A percentile compares a stretch with the other conserved stretches of the same genome.
These are phyloP conservation scores for Albula glossodonta DNA, from an alignment of 2,113 vertebrate species.

Conservation along the genomic window DNA sequence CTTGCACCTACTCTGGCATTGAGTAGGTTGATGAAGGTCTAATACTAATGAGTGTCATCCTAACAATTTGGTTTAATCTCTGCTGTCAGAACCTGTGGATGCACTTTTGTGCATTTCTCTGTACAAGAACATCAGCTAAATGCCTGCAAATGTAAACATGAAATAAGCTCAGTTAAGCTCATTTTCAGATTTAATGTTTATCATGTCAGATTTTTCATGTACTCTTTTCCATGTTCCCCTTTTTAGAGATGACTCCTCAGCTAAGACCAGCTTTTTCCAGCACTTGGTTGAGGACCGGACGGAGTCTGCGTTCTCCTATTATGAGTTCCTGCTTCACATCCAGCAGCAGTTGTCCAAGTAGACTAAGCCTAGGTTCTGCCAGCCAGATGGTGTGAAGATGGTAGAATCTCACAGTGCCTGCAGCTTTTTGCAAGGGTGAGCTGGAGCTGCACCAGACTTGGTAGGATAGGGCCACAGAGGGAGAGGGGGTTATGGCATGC, in stretches of 20 bases:
- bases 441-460: constrained; percentile 21
- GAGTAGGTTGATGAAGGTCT: too few relatives aligned
- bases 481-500: not conserved
- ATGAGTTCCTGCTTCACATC: constrained; percentile 91
- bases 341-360: constrained; percentile 91
- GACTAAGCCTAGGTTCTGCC: constrained; percentile 2
- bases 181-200: not conserved
- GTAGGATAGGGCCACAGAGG: constrained; percentile 16
- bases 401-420: constrained; percentile 13
- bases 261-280: constrained; percentile 85
- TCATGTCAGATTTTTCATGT: constrained; percentile 14
- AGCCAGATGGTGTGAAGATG: not conserved
- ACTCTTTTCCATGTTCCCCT: constrained; percentile 12
- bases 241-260: constrained; percentile 84
- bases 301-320: constrained; percentile 88
- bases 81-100: too few relatives aligned
- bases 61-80: too few relatives aligned
- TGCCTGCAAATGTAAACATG: too few relatives aligned
- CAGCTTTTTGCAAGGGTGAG: constrained; percentile 21
- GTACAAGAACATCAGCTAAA: too few relatives aligned
- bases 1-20: too few relatives aligned
- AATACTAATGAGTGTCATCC: too few relatives aligned
- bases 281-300: constrained; percentile 91
- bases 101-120: too few relatives aligned
- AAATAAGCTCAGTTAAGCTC: not conserved